Evolutionary conservation across 2,797 vertebrate genomes (phyloP), one percentile per base, ranked within the genome.

Genomic region (Phalloptychus januarius): DNA sequence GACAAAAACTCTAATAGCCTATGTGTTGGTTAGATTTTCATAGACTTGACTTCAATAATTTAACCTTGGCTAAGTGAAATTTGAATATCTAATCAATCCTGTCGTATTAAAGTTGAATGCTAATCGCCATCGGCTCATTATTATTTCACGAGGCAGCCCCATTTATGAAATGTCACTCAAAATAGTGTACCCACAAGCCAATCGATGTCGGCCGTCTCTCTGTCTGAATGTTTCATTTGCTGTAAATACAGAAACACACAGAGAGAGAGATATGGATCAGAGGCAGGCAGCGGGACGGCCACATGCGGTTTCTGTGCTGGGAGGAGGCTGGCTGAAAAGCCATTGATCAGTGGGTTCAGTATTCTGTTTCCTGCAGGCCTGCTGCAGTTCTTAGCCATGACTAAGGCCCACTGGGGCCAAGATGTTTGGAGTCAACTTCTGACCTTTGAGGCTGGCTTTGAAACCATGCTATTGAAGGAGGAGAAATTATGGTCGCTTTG

Each of bases 91-190:
- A 91, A 94, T 95, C 86, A 94, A 94, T 95, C 85, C 63, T 50
- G 74, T 72, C 77, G 65, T 88, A 93, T 93, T 94, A 94, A 94
- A 90, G 78, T 83, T 88, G 87, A 94, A 93, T 92, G 92, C 88
- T 95, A 94, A 95, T 95, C 89, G 85, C 91, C 84, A 71, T 88
- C 44, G 74, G 89, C 92, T 94, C 91, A 93, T 95, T 95, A 94
- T 88, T 94, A 94, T 95, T 94, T 93, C 92, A 92, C 61, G 76
- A 92, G 86, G 77, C 52, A 78, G 83, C 92, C 93, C 90, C 91
- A 94, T 95, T 95, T 95, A 88, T 89, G 86, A 95, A 95, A 96
- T 94, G 94, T 87, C 95, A 95, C 87, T 95, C 94, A 93, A 94
- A 94, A 92, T 91, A 93, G 86, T 90, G 82, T 92, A 90, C 88